phyloP scores from a whole-genome alignment of 2,888 invertebrate species.

The Athrips mouffetella region DNA sequence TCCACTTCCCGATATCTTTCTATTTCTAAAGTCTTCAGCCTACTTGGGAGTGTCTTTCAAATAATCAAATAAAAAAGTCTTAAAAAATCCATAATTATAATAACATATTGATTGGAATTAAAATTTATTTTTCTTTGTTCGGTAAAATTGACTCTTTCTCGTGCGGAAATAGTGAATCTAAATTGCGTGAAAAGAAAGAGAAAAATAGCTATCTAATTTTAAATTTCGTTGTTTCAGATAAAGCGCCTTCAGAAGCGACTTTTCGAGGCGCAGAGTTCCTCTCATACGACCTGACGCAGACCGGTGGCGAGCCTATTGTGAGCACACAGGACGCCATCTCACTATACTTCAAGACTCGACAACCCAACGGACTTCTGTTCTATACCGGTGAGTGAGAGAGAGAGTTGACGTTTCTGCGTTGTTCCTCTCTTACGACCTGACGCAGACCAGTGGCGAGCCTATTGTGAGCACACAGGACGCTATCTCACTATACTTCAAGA shows the following conservation, averaged over 20 bases:
- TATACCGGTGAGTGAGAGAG: conserved; percentile 88
- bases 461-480: conserved; percentile 94
- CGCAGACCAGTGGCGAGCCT: conserved; percentile 90
- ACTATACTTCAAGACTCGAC: conserved; percentile 94
- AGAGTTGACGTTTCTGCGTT: too few relatives aligned
- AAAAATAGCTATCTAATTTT: background rate
- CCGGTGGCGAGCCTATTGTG: conserved; percentile 91
- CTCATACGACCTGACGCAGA: conserved; percentile 92
- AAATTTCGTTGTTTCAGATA: conserved; percentile 81
- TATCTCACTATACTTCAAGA: conserved; percentile 94
- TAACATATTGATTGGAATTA: too few relatives aligned
- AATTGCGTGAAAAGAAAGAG: too few relatives aligned
- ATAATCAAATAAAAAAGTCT: too few relatives aligned
- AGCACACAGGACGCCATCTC: conserved; percentile 94
- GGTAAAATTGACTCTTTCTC: too few relatives aligned
- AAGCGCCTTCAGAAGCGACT: conserved; percentile 95
- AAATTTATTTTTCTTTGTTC: too few relatives aligned
- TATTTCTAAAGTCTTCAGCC: too few relatives aligned
- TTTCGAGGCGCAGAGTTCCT: conserved; percentile 95
- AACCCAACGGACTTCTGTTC: conserved; percentile 93
- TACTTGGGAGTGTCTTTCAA: too few relatives aligned
- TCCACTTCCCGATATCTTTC: too few relatives aligned
- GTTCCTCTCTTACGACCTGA: conserved; percentile 94
- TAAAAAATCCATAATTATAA: too few relatives aligned
- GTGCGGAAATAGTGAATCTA: too few relatives aligned